phyloP scores from a whole-genome alignment of 2,113 vertebrate species.

The Macquaria australasica region DNA sequence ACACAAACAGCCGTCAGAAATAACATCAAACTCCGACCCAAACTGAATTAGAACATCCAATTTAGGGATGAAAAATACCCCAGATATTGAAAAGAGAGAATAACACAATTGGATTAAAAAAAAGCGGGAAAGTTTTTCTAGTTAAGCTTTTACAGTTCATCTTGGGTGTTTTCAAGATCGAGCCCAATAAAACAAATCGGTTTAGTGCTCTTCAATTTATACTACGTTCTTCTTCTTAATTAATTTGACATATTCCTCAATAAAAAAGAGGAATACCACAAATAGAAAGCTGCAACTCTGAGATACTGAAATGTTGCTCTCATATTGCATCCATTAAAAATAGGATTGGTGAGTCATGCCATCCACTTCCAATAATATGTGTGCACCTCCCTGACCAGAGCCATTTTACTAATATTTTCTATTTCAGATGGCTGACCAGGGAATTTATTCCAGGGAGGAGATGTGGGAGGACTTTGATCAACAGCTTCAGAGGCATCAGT shows the following conservation, averaged over 20 bases:
- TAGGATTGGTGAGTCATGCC: conserved; percentile 28
- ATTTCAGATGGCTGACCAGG: conserved; percentile 46
- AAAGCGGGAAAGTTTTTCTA: conserved; percentile 48
- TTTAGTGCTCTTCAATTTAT: conserved; percentile 18
- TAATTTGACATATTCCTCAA: neutral
- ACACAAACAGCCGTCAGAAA: conserved; percentile 70
- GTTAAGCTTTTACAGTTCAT: conserved; percentile 69
- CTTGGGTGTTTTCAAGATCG: conserved; percentile 72
- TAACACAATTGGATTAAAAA: conserved; percentile 61
- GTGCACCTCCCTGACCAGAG: conserved; percentile 40
- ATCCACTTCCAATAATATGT: conserved; percentile 32
- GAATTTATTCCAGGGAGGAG: conserved; percentile 48
- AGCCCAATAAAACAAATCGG: conserved; percentile 43
- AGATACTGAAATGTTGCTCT: conserved; percentile 25
- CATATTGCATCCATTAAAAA: conserved; percentile 50
- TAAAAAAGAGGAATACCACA: neutral
- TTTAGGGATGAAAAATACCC: conserved; percentile 61
- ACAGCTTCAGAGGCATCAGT: conserved; percentile 62
- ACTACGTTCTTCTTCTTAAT: conserved; percentile 6
- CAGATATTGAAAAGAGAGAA: conserved; percentile 67
- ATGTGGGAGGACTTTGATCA: conserved; percentile 69
- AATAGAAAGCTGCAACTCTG: conserved; percentile 28
- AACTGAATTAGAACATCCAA: conserved; percentile 75
- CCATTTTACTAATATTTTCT: conserved; percentile 65
- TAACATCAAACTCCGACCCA: conserved; percentile 66